Evolutionary conservation across 1,140 invertebrate species (phyloP).

Genomic region (Adelges cooleyi): DNA sequence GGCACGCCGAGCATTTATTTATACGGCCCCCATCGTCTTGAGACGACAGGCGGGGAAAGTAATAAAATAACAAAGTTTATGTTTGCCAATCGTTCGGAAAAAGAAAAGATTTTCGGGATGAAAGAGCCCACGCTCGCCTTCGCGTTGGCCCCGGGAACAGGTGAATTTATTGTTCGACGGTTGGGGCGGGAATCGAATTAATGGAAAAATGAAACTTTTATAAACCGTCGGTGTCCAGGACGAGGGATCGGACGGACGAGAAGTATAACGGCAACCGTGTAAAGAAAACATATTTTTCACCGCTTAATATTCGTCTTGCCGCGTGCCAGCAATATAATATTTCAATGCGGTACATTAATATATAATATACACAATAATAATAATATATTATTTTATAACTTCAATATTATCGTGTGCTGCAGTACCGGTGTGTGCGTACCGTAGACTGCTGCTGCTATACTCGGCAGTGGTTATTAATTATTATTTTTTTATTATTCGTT

Average conservation of each 20-base stretch:
- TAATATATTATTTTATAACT: too few species aligned
- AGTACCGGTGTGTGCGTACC: not conserved
- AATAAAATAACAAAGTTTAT: slow-evolving; percentile 22
- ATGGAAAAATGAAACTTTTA: slow-evolving; percentile 28
- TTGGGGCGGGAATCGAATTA: slow-evolving; percentile 2
- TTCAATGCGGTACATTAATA: too few species aligned
- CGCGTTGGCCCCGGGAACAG: slow-evolving; percentile 9
- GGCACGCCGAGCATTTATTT: not conserved
- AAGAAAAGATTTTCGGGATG: slow-evolving; percentile 11
- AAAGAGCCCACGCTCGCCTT: not conserved
- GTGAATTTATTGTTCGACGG: slow-evolving; percentile 10
- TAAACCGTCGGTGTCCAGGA: not conserved
- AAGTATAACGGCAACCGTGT: too few species aligned
- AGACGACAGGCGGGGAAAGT: not conserved
- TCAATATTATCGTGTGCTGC: too few species aligned
- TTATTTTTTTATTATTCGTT: not conserved
- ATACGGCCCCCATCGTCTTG: not conserved
- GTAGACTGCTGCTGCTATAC: too few species aligned
- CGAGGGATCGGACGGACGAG: too few species aligned
- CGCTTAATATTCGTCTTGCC: slow-evolving; percentile 14
- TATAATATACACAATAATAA: too few species aligned
- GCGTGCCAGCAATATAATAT: too few species aligned
- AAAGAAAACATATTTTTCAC: slow-evolving; percentile 1
- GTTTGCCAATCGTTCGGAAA: slow-evolving; percentile 17
- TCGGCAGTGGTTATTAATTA: too few species aligned